A percentile compares a stretch with the other conserved stretches of the same genome.
These are phyloP conservation scores for Campylomormyrus numenius DNA, from an alignment of 2,113 vertebrate genomes.

Conservation along the genomic window DNA sequence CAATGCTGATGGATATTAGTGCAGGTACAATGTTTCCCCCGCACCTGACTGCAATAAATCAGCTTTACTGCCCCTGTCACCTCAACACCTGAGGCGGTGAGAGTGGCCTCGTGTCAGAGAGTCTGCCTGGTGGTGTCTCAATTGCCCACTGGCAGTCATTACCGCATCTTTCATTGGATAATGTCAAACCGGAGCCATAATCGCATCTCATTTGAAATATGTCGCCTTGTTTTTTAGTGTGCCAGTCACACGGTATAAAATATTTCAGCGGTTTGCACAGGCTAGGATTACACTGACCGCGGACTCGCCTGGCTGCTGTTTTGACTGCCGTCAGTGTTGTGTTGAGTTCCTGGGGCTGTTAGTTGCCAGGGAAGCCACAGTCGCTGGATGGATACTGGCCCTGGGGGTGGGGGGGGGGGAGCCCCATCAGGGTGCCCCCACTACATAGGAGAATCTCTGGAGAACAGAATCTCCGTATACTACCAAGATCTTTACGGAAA, in stretches of 20 bases:
- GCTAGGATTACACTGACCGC: neutral
- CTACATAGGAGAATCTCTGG: neutral
- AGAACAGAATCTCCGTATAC: neutral
- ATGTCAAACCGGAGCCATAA: neutral
- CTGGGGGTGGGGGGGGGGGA: neutral
- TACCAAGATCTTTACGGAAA: neutral
- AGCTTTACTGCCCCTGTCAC: conserved; percentile 18
- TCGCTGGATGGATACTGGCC: neutral
- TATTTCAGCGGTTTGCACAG: neutral
- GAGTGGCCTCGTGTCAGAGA: neutral
- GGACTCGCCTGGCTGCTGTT: neutral
- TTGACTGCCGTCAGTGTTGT: neutral
- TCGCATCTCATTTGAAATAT: neutral
- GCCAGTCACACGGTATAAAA: neutral
- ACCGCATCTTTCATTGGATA: neutral
- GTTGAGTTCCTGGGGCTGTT: neutral
- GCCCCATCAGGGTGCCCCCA: neutral
- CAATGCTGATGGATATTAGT: conserved; percentile 41
- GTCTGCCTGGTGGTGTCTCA: neutral
- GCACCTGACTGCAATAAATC: conserved; percentile 30
- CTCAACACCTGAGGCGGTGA: neutral
- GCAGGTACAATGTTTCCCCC: conserved; percentile 23
- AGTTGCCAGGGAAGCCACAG: neutral
- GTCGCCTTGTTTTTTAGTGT: neutral
- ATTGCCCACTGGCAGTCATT: neutral